Base-by-base conservation (phyloP, 2,113 vertebrate genomes). In the Nibea albiflora region DNA sequence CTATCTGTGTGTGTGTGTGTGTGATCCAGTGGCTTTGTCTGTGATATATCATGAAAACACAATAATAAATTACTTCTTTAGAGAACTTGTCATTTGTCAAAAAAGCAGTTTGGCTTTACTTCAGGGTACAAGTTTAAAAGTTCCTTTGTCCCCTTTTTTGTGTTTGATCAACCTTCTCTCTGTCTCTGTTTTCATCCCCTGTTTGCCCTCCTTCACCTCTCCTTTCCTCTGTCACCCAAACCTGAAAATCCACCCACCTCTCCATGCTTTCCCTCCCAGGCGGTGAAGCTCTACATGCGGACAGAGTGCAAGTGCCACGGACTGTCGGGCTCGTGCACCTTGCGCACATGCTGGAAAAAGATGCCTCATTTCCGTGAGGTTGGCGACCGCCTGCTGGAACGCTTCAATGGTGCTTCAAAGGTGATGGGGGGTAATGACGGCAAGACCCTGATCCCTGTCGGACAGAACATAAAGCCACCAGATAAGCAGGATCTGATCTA, bases 241-340 rank as follows among this genome's bases (percentile, higher is more conserved):
- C 61, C 60, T 46, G 12, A 42, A 28, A 83, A 26, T 53, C 35
- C 53, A 52, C 17, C 22, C 31, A 11, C 35, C 17, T 24, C 14
- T 57, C 28, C 19, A 11, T 46, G 15, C 31, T 54, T 11, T 44
- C 56, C 35, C 46, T 80, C 26, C 28, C 92, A 99, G 98, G 98
- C 97, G 0, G 98, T 99, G 90, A 96, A 96, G 92, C 96, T 97
- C 87, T 97, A 99, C 92, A 98, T 98, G 95, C 94, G 97, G 89
- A 98, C 97, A 11, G 98, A 99, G 77, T 99, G 98, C 86, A 99
- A 99, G 86, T 99, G 98, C 86, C 98, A 99, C 0, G 98, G 98
- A 1, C 95, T 99, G 68, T 99, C 98, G 0, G 97, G 98, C 63
- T 99, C 98, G 5, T 99, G 98, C 95, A 97, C 97, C 0, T 90